phyloP scores from a whole-genome alignment of 2,113 vertebrate species.

The Tetrao urogallus region DNA sequence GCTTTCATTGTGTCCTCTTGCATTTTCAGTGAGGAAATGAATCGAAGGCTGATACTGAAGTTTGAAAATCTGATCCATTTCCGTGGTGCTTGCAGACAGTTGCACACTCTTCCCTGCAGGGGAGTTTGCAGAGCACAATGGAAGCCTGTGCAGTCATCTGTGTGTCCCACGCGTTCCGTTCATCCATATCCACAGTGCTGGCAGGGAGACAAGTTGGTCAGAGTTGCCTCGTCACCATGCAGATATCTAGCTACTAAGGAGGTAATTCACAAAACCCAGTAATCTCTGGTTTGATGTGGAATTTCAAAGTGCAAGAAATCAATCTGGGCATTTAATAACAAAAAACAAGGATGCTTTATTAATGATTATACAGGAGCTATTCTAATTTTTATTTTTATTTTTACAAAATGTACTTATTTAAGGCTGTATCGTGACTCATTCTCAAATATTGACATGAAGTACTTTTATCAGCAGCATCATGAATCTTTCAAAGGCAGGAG shows the following conservation, averaged over 20 bases:
- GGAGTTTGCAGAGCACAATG: slow-evolving; percentile 34
- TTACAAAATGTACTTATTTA: neutral
- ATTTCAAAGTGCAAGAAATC: neutral
- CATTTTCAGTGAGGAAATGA: slow-evolving; percentile 65
- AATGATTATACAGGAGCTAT: neutral
- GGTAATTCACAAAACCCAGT: slow-evolving; percentile 41
- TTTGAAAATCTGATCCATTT: slow-evolving; percentile 60
- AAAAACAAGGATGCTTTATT: neutral
- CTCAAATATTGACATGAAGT: neutral
- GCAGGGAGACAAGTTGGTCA: neutral
- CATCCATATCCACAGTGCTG: neutral
- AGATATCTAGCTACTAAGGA: slow-evolving; percentile 68
- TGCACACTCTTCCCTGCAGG: slow-evolving; percentile 22
- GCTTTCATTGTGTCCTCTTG: neutral
- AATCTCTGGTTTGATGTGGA: neutral
- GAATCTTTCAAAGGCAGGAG: neutral
- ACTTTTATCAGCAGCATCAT: neutral
- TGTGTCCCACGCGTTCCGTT: neutral
- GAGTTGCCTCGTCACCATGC: neutral
- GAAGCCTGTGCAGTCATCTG: slow-evolving; percentile 36
- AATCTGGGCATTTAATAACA: neutral
- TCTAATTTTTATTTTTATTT: neutral
- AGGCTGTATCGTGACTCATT: neutral
- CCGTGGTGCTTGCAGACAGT: slow-evolving; percentile 25
- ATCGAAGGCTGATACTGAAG: slow-evolving; percentile 20